Percentiles rank a stretch among this genome's conserved stretches.
Evolutionary conservation across 1,140 invertebrate genomes (phyloP).

Genomic region (Lepidurus arcticus): DNA sequence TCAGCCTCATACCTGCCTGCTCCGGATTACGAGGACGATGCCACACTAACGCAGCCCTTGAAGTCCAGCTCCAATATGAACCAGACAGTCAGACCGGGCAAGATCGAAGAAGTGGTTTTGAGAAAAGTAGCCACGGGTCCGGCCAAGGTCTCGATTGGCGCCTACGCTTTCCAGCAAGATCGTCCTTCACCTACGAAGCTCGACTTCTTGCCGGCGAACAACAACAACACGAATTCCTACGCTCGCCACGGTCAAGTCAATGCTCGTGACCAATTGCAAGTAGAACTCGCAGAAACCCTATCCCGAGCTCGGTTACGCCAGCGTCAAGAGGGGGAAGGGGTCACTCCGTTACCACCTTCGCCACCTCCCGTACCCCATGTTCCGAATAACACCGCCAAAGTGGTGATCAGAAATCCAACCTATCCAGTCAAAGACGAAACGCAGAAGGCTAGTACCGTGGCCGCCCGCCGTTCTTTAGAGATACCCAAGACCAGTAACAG

Average conservation of each 20-base stretch:
- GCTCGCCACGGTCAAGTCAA: not conserved
- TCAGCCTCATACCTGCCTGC: not conserved
- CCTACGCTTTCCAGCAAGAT: constrained; percentile 54
- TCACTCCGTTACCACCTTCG: not conserved
- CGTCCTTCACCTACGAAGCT: constrained; percentile 39
- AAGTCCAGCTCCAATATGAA: not conserved
- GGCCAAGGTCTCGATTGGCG: constrained; percentile 57
- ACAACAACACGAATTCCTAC: not conserved
- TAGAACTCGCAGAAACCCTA: constrained; percentile 62
- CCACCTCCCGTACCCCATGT: not conserved
- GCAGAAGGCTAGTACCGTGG: not conserved
- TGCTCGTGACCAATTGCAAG: constrained; percentile 54
- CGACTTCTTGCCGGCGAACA: constrained; percentile 35
- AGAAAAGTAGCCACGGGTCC: constrained; percentile 28
- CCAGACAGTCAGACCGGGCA: not conserved
- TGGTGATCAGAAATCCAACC: not conserved
- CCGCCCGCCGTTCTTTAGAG: not conserved
- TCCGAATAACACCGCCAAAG: constrained; percentile 3
- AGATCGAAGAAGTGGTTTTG: not conserved
- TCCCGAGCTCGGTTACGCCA: constrained; percentile 61
- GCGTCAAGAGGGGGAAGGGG: constrained; percentile 1
- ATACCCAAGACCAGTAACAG: not conserved
- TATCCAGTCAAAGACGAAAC: not conserved
- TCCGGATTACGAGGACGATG: not conserved
- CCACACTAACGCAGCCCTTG: not conserved